Conservation (phyloP, 2,888 invertebrate species). For the Drosophila bunnanda region DNA sequence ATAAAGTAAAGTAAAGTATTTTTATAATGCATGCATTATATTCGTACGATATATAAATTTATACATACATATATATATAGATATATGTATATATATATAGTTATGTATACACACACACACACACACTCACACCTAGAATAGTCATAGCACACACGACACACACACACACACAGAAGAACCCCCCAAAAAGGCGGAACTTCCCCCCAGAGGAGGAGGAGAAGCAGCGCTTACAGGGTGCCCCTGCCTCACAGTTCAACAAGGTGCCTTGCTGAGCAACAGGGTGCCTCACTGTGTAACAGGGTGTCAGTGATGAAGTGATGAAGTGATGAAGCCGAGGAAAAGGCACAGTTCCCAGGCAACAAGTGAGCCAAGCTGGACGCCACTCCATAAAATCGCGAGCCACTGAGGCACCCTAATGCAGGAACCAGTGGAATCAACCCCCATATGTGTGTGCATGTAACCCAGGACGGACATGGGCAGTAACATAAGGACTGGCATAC, state of each 20-base stretch:
- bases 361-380: conserved; percentile 13
- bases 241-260: conserved; percentile 25
- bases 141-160: conserved; percentile 57
- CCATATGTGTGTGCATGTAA: conserved; percentile 46
- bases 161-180: conserved; percentile 38
- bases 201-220: conserved; percentile 13
- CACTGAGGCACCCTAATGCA: conserved; percentile 32
- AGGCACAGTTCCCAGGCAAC: conserved; percentile 18
- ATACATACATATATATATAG: conserved; percentile 43
- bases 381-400: not conserved
- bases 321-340: not conserved
- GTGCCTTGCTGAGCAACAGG: not conserved
- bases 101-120: conserved; percentile 42
- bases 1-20: conserved; percentile 72
- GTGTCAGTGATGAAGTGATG: no score
- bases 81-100: conserved; percentile 60
- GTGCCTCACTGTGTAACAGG: not conserved
- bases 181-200: conserved; percentile 21
- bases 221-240: conserved; percentile 33
- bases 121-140: conserved; percentile 56
- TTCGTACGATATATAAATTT: conserved; percentile 76
- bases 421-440: conserved; percentile 36
- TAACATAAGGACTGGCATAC: conserved; percentile 26
- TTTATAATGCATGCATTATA: conserved; percentile 84
- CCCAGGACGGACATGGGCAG: conserved; percentile 41